A percentile compares a stretch with the other conserved stretches of the same genome.
phyloP scores from a whole-genome alignment of 2,888 invertebrate species.

The Eurytoma californica region DNA sequence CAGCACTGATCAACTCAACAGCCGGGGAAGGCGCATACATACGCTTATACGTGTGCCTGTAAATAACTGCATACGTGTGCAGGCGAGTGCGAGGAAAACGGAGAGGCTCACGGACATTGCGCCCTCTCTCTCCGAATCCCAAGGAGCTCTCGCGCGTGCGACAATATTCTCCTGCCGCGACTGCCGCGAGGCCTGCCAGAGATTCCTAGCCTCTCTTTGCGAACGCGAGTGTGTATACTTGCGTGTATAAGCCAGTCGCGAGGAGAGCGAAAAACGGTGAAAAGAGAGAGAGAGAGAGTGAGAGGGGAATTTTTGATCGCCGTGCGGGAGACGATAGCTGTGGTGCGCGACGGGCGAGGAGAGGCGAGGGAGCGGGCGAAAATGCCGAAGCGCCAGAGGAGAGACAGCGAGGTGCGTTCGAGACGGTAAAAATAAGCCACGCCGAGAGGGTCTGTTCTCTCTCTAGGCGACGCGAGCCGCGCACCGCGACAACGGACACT shows the following conservation, averaged over 20 bases:
- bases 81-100: conserved; percentile 1
- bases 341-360: neutral
- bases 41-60: too few relatives aligned
- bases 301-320: conserved; percentile 4
- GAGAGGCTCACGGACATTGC: conserved; percentile 16
- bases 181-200: neutral
- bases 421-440: conserved; percentile 56
- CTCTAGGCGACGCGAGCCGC: neutral
- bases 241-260: neutral
- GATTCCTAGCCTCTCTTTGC: conserved; percentile 50
- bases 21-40: neutral
- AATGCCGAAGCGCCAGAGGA: conserved; percentile 52
- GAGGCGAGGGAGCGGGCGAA: conserved; percentile 32
- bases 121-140: too few relatives aligned
- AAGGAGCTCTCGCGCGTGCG: neutral
- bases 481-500: conserved; percentile 1
- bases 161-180: conserved; percentile 32
- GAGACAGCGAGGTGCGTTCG: conserved; percentile 53
- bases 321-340: too few relatives aligned
- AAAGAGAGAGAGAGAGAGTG: conserved; percentile 2
- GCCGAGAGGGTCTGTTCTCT: conserved; percentile 34
- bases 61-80: neutral
- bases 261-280: neutral
- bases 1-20: conserved; percentile 13
- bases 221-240: conserved; percentile 21